Percentiles rank a stretch among this genome's conserved stretches.
Conservation (phyloP, 2,888 invertebrate species). For the Xestia c-nigrum region DNA sequence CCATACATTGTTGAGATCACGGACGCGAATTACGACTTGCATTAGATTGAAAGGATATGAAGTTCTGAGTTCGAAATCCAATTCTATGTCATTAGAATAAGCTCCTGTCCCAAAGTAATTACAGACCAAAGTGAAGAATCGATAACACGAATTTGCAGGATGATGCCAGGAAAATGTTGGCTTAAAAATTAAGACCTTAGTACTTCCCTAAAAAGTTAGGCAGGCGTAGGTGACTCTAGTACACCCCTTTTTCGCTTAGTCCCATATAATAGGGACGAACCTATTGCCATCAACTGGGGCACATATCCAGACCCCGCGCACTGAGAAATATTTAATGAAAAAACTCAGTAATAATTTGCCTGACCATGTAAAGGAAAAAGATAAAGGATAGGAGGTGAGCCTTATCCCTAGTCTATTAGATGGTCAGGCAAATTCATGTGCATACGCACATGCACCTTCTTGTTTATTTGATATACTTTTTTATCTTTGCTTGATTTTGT, state of each 20-base stretch:
- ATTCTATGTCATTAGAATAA: not conserved
- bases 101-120: not conserved
- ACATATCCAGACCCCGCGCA: not conserved
- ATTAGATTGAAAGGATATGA: not conserved
- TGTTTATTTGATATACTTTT: no score
- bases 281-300: not conserved
- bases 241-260: not conserved
- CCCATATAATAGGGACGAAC: not conserved
- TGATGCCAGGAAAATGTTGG: not conserved
- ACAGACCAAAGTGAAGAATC: not conserved
- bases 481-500: no score
- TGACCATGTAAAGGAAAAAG: no score
- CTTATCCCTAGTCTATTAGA: no score
- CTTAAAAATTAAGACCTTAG: not conserved
- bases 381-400: no score
- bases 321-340: not conserved
- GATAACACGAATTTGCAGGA: not conserved
- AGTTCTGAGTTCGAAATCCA: not conserved
- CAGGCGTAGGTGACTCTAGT: not conserved
- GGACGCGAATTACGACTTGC: not conserved
- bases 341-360: not conserved
- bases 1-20: not conserved
- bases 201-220: not conserved
- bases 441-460: no score
- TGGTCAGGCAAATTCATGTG: no score